These are phyloP conservation scores for Empis stercorea DNA, from an alignment of 2,888 invertebrate species.

Conservation along the genomic window DNA sequence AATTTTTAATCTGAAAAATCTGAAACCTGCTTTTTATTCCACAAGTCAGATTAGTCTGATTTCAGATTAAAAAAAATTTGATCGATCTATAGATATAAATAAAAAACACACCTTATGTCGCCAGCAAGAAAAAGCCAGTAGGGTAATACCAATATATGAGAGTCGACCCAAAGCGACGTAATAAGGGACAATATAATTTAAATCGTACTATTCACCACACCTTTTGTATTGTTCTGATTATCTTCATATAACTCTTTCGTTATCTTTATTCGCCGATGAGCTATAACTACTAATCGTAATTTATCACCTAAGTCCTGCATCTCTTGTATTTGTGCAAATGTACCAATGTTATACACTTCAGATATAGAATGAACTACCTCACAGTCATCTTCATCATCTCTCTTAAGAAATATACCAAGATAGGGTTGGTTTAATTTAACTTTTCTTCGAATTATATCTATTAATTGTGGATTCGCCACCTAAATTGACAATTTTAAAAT, in stretches of 20 bases:
- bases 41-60: no score
- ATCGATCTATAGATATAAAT: no score
- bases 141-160: no score
- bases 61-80: no score
- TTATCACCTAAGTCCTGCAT: conserved; percentile 90
- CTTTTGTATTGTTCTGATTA: conserved; percentile 38
- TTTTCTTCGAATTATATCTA: conserved; percentile 82
- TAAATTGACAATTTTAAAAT: conserved; percentile 35
- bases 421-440: conserved; percentile 94
- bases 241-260: conserved; percentile 68
- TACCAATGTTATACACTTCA: conserved; percentile 82
- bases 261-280: conserved; percentile 76
- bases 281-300: conserved; percentile 84
- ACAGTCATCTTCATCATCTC: conserved; percentile 73
- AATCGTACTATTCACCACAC: no score
- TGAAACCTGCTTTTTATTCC: no score
- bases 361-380: conserved; percentile 73
- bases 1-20: no score
- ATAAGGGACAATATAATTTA: no score
- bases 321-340: conserved; percentile 97
- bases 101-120: no score
- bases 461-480: conserved; percentile 74
- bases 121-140: no score
- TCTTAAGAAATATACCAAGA: conserved; percentile 91
- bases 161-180: no score